Base-by-base conservation (phyloP, 2,797 vertebrate genomes). In the Argya squamiceps region DNA sequence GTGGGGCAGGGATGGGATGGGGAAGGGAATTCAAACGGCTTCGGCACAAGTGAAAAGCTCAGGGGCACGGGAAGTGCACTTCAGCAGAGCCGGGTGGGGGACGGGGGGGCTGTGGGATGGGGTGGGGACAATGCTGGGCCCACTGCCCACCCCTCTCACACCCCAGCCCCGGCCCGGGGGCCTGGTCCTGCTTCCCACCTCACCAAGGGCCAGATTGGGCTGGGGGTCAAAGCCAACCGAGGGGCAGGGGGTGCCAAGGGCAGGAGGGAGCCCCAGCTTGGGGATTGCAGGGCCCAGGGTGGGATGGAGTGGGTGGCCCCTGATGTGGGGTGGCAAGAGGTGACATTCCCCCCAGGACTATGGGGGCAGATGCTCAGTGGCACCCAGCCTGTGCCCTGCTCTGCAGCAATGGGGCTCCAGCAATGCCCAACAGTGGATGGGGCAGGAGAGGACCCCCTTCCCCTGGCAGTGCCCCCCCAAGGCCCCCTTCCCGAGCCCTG, bases 21-120 rank as follows among this genome's bases (percentile, higher is more conserved):
- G 56, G 18, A 15, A 30, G 20, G 47, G 53, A 80, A 70, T 69
- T 90, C 78, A 84, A 95, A 96, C 90, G 69, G 96, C 88, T 97
- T 91, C 29, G 47, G 93, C 96, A 95, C 95, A 95, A 90, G 78
- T 86, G 52, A 29, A 92, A 98, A 98, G 97, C 97, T 85, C 36
- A 37, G 85, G 88, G 53, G 74, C 20, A 53, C 44, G 84, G 97
- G 96, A 96, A 97, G 97, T 92, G 96, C 97, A 97, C 97, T 95
- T 96, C 93, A 94, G 97, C 96, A 4, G 87, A 68, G 96, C 81
- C 75, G 55, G 88, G 75, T 15, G 12, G 73, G 65, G 8, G 29
- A 5, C 53, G 32, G 6, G 15, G 39, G 70, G 60, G 39, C 32
- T 43, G 44, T 6, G 32, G 71, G 69, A 44, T 0, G 2, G 84